Conservation (phyloP, 1,140 invertebrate genomes). For the Trachelipus rathkii region DNA sequence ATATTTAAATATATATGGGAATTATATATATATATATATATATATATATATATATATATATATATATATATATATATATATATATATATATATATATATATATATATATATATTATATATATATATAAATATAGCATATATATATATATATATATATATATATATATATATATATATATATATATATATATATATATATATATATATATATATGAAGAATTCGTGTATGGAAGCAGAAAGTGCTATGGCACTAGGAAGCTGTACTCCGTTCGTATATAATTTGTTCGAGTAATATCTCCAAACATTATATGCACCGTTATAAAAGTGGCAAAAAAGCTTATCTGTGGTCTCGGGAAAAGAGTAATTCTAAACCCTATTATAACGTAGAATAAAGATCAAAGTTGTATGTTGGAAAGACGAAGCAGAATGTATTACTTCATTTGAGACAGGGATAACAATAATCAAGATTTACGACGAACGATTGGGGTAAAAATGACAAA, state of each 20-base stretch:
- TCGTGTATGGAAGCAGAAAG: too few species aligned
- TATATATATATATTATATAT: too few species aligned
- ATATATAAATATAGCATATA: too few species aligned
- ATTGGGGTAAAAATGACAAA: constrained; percentile 6
- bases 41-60: too few species aligned
- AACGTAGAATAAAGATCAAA: background rate
- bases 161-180: too few species aligned
- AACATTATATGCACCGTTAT: constrained; percentile 11
- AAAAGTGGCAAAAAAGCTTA: background rate
- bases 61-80: too few species aligned
- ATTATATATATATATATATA: too few species aligned
- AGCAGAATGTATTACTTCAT: background rate
- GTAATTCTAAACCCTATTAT: background rate
- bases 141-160: too few species aligned
- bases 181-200: too few species aligned
- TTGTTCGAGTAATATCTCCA: background rate
- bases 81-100: too few species aligned
- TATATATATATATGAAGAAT: too few species aligned
- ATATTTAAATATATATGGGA: too few species aligned
- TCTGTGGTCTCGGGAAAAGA: background rate
- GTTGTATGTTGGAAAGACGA: background rate
- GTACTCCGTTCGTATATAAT: background rate
- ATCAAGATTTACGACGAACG: constrained; percentile 6
- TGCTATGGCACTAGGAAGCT: background rate
- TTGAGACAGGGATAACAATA: constrained; percentile 12